phyloP scores from a whole-genome alignment of 2,113 vertebrate species.

The Syngnathus floridae region DNA sequence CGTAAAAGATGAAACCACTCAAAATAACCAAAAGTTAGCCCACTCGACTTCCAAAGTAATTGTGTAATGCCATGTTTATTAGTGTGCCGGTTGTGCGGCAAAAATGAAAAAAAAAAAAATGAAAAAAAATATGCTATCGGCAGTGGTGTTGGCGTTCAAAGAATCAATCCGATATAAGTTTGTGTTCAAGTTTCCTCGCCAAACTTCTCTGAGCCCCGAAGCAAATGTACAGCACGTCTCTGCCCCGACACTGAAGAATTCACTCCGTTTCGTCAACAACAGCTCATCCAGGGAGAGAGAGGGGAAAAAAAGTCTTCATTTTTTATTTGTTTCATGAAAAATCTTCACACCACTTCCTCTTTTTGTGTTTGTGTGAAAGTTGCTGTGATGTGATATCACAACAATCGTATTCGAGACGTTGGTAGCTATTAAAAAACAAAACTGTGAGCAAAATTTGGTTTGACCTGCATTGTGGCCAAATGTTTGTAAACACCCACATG shows the following conservation, averaged over 20 bases:
- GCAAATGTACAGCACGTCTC: conserved; percentile 33
- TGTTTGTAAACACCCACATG: background rate
- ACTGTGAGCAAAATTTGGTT: background rate
- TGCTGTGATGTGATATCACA: conserved; percentile 21
- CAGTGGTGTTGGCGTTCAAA: background rate
- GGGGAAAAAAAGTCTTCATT: conserved; percentile 12
- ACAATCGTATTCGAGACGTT: background rate
- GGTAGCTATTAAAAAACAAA: background rate
- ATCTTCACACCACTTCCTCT: conserved; percentile 18
- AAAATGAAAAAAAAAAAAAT: background rate
- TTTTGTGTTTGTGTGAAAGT: background rate
- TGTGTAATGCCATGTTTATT: background rate
- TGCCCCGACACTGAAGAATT: conserved; percentile 46
- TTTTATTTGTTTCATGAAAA: conserved; percentile 37
- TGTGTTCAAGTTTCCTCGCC: conserved; percentile 12
- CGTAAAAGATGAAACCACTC: no score
- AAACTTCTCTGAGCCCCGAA: conserved; percentile 43
- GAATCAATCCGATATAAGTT: background rate
- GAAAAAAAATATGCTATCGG: background rate
- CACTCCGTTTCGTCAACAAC: conserved; percentile 42
- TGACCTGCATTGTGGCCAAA: background rate
- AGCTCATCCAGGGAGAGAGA: conserved; percentile 12
- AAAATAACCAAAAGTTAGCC: no score
- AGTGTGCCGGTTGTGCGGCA: background rate
- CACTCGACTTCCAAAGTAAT: background rate